Percentiles rank a stretch among this genome's conserved stretches.
Evolutionary conservation across 2,797 vertebrate genomes (phyloP).

Genomic region (Pampus argenteus): DNA sequence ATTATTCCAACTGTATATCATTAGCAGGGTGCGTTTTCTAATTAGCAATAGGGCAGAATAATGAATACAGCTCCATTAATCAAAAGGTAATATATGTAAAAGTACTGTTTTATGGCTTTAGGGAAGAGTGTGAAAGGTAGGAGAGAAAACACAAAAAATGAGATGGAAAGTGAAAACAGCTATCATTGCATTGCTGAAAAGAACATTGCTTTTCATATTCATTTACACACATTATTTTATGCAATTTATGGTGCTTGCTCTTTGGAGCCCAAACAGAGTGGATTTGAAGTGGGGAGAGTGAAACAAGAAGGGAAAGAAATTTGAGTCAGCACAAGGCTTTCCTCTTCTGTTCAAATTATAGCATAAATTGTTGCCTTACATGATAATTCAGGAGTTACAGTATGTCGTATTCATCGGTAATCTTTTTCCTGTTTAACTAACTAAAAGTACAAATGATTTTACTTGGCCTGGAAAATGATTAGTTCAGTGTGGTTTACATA

Average conservation of each 20-base stretch:
- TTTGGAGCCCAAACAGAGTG: constrained; percentile 61
- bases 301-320: constrained; percentile 49
- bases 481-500: constrained; percentile 4
- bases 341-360: constrained; percentile 55
- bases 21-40: constrained; percentile 87
- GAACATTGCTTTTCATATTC: constrained; percentile 80
- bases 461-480: not conserved
- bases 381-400: constrained; percentile 32
- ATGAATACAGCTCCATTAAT: constrained; percentile 91
- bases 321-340: constrained; percentile 58
- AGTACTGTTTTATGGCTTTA: constrained; percentile 86
- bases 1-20: constrained; percentile 89
- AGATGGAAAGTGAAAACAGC: constrained; percentile 77
- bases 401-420: not conserved
- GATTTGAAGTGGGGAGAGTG: constrained; percentile 58
- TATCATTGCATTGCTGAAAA: constrained; percentile 63
- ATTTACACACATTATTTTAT: constrained; percentile 82
- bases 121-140: constrained; percentile 81
- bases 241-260: constrained; percentile 77
- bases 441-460: not conserved
- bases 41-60: constrained; percentile 90
- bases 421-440: constrained; percentile 2
- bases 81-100: constrained; percentile 93
- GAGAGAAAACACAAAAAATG: constrained; percentile 83
- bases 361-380: constrained; percentile 48